Percentiles rank a stretch among this genome's conserved stretches.
phyloP scores from a whole-genome alignment of 2,113 vertebrate genomes.

The Erinaceus europaeus region DNA sequence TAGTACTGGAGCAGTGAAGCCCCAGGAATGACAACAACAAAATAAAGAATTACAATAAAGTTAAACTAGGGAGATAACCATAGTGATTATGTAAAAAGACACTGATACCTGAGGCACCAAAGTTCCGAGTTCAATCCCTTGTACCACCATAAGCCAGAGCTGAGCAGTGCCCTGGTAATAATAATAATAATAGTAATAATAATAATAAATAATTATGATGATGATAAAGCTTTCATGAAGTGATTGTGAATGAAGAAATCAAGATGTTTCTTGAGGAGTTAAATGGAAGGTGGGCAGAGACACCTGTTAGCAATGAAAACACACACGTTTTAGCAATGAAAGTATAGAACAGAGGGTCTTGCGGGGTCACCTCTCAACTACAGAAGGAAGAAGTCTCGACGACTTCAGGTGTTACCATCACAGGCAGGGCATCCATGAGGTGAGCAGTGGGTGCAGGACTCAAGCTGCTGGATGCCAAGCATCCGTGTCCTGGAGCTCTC shows the following conservation, averaged over 20 bases:
- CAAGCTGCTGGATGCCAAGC: background rate
- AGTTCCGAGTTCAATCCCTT: no score
- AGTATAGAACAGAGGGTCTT: background rate
- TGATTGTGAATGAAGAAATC: background rate
- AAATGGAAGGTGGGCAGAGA: background rate
- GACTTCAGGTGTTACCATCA: background rate
- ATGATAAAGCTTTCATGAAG: background rate
- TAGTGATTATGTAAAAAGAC: no score
- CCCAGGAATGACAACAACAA: no score
- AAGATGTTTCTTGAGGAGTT: background rate
- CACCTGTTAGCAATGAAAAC: no score
- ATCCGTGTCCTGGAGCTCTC: rapidly evolving
- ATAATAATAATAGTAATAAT: no score
- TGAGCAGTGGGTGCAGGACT: rapidly evolving
- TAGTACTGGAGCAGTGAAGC: no score
- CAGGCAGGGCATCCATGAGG: background rate
- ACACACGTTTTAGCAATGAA: background rate
- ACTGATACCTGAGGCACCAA: no score
- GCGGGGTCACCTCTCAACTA: background rate
- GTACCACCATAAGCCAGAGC: no score
- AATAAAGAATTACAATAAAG: no score
- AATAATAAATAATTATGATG: no score
- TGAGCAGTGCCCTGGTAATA: no score
- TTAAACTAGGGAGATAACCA: no score
- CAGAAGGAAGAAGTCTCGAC: background rate